phyloP scores from a whole-genome alignment of 2,113 vertebrate genomes.

The Aegithalos caudatus region DNA sequence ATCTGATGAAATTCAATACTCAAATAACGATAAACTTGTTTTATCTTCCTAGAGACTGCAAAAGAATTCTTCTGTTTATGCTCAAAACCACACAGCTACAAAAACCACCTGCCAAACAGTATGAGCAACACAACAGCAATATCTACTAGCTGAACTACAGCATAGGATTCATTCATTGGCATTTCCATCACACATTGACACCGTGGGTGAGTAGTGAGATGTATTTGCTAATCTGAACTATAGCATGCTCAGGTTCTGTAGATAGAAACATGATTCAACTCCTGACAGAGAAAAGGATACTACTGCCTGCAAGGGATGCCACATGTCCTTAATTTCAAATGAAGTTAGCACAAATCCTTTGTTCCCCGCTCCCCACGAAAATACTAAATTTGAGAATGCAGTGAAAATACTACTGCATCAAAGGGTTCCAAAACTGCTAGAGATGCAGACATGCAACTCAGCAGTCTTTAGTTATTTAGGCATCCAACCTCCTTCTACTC shows the following conservation, averaged over 20 bases:
- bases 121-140: not conserved
- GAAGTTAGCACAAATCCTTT: not conserved
- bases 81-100: not conserved
- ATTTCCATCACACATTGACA: not conserved
- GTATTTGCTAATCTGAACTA: not conserved
- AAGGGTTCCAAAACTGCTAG: not conserved
- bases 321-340: not conserved
- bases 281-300: not conserved
- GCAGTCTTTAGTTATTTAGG: not conserved
- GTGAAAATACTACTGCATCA: not conserved
- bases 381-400: not conserved
- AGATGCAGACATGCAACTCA: not conserved
- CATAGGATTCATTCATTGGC: not conserved
- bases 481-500: not conserved
- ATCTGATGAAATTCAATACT: not conserved
- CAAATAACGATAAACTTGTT: not conserved
- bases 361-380: fast-evolving
- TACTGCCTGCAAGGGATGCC: not conserved
- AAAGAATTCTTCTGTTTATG: not conserved
- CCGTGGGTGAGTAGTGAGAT: not conserved
- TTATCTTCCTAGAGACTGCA: not conserved
- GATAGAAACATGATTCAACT: not conserved
- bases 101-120: not conserved
- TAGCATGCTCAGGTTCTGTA: not conserved
- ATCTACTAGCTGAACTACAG: not conserved